A percentile compares a stretch with the other conserved stretches of the same genome.
Conservation (phyloP, 2,113 vertebrate genomes). For the Epinephelus fuscoguttatus region DNA sequence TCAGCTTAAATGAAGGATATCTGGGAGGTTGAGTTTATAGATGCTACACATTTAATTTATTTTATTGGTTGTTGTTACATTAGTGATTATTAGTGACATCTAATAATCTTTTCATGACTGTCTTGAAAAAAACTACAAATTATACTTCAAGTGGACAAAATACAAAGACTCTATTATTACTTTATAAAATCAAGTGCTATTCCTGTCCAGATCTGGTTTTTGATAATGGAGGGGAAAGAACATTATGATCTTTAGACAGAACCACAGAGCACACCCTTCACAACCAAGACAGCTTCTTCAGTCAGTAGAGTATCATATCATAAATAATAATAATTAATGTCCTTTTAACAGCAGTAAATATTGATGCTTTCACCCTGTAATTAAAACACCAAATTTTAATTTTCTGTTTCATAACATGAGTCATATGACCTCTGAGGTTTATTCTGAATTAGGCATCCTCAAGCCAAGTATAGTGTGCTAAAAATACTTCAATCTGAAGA, state of each 20-base stretch:
- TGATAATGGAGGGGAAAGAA: slow-evolving; percentile 54
- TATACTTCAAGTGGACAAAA: background rate
- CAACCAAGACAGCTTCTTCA: slow-evolving; percentile 23
- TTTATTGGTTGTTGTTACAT: background rate
- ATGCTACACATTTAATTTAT: background rate
- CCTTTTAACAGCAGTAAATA: slow-evolving; percentile 2
- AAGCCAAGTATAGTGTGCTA: slow-evolving; percentile 8
- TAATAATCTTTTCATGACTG: background rate
- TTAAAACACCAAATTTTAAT: slow-evolving; percentile 21
- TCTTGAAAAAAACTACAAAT: background rate
- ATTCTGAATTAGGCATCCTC: slow-evolving; percentile 28
- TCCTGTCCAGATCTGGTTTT: slow-evolving; percentile 65
- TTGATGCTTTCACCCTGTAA: background rate
- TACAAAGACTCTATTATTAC: slow-evolving; percentile 7
- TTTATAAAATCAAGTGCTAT: slow-evolving; percentile 75
- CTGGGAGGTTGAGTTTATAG: background rate
- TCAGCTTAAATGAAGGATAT: background rate
- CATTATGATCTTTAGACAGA: slow-evolving; percentile 61
- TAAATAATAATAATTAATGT: background rate
- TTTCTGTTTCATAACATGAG: slow-evolving; percentile 39
- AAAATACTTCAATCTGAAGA: slow-evolving; percentile 33
- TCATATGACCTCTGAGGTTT: slow-evolving; percentile 53
- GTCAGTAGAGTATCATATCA: background rate
- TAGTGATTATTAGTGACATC: background rate
- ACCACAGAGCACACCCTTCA: slow-evolving; percentile 68